Conservation (phyloP, 37 sponge, comb jelly and placozoan species). For the Dysidea cf. avara region DNA sequence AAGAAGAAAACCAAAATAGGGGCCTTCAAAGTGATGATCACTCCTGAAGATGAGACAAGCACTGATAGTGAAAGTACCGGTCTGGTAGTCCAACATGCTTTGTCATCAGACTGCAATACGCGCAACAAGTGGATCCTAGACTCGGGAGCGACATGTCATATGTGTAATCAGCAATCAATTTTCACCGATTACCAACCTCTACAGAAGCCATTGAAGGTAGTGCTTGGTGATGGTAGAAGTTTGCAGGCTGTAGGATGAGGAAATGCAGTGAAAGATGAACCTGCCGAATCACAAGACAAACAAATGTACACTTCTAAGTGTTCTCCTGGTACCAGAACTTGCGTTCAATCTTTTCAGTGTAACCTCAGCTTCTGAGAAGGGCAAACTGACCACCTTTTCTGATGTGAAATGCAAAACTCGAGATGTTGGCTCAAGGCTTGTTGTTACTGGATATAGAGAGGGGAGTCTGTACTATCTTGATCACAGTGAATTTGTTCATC, state of each 20-base stretch:
- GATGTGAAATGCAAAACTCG: background rate
- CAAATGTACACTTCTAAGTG: too few relatives aligned
- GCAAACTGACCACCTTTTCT: background rate
- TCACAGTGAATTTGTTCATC: too few relatives aligned
- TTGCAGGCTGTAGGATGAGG: background rate
- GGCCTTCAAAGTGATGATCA: too few relatives aligned
- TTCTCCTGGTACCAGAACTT: too few relatives aligned
- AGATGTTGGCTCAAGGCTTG: background rate
- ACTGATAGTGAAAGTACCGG: conserved; percentile 20
- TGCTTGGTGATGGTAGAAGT: conserved; percentile 9
- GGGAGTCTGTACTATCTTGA: too few relatives aligned
- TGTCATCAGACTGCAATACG: too few relatives aligned
- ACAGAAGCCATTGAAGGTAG: background rate
- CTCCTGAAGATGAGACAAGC: conserved; percentile 15
- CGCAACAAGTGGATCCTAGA: too few relatives aligned
- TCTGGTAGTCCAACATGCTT: conserved; percentile 17
- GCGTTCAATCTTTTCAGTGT: conserved; percentile 16
- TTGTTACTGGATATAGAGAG: too few relatives aligned
- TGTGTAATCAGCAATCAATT: background rate
- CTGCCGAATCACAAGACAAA: too few relatives aligned
- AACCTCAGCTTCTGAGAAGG: conserved; percentile 7
- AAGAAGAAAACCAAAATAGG: conserved; percentile 32
- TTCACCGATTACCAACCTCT: conserved; percentile 1
- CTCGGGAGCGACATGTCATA: conserved; percentile 1
- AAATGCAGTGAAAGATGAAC: background rate